Conservation (phyloP, 2,888 invertebrate genomes). For the Pycnomerus fuliginosus region DNA sequence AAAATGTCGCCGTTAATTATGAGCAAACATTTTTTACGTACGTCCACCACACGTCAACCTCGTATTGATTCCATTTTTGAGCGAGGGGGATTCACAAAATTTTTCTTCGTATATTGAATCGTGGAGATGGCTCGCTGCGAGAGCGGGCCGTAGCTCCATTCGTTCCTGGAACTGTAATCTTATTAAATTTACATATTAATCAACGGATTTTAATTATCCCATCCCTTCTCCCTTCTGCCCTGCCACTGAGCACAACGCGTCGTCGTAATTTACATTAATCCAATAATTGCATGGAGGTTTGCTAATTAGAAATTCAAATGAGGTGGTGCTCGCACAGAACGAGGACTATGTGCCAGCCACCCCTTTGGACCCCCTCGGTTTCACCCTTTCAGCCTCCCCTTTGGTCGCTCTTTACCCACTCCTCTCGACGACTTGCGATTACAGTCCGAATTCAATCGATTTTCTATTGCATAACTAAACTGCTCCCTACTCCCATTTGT, state of each 20-base stretch:
- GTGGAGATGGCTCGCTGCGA: conserved; percentile 19
- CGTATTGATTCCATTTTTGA: background rate
- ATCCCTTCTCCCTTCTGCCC: conserved; percentile 55
- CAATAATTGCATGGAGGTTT: conserved; percentile 91
- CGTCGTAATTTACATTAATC: conserved; percentile 91
- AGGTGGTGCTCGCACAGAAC: conserved; percentile 69
- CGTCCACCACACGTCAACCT: background rate
- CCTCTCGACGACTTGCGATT: conserved; percentile 39
- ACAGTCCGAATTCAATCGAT: conserved; percentile 54
- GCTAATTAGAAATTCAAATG: conserved; percentile 91
- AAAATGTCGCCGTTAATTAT: conserved; percentile 24
- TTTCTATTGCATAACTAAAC: conserved; percentile 50
- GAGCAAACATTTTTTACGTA: background rate
- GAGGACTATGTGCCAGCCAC: conserved; percentile 50
- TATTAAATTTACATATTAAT: conserved; percentile 99
- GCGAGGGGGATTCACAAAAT: no score
- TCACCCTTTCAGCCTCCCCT: conserved; percentile 29
- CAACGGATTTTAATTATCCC: conserved; percentile 97
- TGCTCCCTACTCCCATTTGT: conserved; percentile 20
- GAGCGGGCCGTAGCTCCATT: conserved; percentile 49
- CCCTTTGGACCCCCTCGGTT: conserved; percentile 39
- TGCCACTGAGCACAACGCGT: conserved; percentile 59
- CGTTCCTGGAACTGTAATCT: conserved; percentile 94
- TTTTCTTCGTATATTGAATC: conserved; percentile 31
- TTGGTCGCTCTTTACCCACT: conserved; percentile 25